These are phyloP conservation scores for Creontiades dilutus DNA, from an alignment of 2,888 invertebrate genomes.

Conservation along the genomic window DNA sequence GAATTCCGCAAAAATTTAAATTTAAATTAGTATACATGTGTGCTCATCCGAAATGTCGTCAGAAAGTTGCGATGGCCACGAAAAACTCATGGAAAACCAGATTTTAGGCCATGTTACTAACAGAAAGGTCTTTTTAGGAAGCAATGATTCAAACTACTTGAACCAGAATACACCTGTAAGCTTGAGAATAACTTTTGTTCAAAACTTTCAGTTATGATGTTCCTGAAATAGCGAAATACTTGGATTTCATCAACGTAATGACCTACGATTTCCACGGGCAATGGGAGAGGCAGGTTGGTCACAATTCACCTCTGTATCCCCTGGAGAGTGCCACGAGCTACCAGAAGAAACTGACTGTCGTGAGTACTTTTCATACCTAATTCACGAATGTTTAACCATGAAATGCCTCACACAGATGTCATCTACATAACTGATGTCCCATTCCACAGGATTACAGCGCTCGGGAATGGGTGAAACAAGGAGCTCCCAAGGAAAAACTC, in stretches of 20 bases:
- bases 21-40: too few relatives aligned
- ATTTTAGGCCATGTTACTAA: too few relatives aligned
- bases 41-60: too few relatives aligned
- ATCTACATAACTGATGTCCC: not conserved
- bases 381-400: not conserved
- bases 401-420: not conserved
- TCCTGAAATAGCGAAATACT: constrained; percentile 94
- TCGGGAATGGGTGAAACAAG: constrained; percentile 94
- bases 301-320: constrained; percentile 94
- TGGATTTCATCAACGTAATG: constrained; percentile 97
- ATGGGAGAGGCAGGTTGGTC: constrained; percentile 95
- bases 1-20: too few relatives aligned
- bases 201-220: constrained; percentile 85
- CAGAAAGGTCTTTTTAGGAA: too few relatives aligned
- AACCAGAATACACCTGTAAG: not conserved
- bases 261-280: constrained; percentile 97
- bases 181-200: not conserved
- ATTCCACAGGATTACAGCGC: constrained; percentile 89
- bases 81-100: too few relatives aligned
- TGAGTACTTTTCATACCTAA: constrained; percentile 79
- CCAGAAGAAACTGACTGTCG: constrained; percentile 95
- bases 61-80: too few relatives aligned
- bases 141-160: not conserved
- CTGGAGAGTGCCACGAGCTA: constrained; percentile 93
- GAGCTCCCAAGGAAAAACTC: constrained; percentile 95